phyloP scores from a whole-genome alignment of 2,113 vertebrate species.

The Gasterosteus nipponicus region DNA sequence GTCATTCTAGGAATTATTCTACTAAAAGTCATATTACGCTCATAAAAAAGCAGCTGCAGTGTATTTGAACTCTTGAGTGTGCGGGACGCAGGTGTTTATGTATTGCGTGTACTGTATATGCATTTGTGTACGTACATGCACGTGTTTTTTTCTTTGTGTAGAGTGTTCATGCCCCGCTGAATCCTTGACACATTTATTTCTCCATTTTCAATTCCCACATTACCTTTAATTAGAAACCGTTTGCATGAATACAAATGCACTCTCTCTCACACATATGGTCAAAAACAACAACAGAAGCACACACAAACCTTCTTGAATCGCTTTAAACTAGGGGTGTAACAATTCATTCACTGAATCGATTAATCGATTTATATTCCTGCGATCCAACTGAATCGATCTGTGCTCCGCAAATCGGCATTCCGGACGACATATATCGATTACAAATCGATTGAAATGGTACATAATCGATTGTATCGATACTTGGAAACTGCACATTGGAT shows the following conservation, averaged over 20 bases:
- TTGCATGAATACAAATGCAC: conserved; percentile 53
- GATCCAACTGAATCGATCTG: no score
- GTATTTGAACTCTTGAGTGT: conserved; percentile 6
- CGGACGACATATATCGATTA: no score
- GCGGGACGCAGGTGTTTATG: neutral
- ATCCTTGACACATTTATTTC: conserved; percentile 56
- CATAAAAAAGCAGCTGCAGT: neutral
- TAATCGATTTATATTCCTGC: no score
- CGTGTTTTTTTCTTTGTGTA: conserved; percentile 9
- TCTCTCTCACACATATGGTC: neutral
- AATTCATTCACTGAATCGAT: no score
- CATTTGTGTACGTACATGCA: neutral
- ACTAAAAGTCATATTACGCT: neutral
- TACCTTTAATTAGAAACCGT: conserved; percentile 51
- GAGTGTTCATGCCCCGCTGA: conserved; percentile 17
- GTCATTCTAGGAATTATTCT: conserved; percentile 3
- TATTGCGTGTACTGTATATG: neutral
- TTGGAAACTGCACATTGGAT: no score
- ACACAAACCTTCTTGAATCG: conserved; percentile 16
- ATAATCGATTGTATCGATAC: no score
- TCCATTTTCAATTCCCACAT: conserved; percentile 58
- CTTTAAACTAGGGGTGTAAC: neutral
- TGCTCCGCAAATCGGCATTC: no score
- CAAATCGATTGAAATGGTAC: no score
- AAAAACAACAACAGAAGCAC: conserved; percentile 16